Evolutionary conservation across 2,113 vertebrate genomes (phyloP).

Genomic region (Ciconia boyciana): DNA sequence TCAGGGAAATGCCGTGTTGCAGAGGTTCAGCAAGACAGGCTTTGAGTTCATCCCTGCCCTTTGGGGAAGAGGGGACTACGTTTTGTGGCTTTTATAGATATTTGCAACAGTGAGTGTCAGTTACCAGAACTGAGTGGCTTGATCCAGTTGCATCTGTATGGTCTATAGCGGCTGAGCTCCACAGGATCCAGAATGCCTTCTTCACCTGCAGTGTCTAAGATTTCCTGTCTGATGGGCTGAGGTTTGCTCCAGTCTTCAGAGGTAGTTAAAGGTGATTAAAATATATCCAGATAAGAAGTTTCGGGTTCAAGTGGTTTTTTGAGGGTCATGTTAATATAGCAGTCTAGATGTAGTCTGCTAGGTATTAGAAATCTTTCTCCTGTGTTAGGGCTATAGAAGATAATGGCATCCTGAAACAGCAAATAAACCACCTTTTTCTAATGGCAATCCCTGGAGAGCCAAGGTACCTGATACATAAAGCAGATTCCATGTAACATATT

Average conservation of each 20-base stretch:
- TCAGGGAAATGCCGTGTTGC: rapidly evolving
- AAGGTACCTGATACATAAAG: background rate
- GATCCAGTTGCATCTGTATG: background rate
- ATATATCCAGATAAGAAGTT: background rate
- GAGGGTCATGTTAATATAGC: background rate
- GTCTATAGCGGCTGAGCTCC: background rate
- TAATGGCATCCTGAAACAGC: background rate
- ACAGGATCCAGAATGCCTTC: background rate
- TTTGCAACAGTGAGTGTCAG: background rate
- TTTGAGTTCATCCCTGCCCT: background rate
- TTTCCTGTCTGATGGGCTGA: background rate
- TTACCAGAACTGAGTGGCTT: background rate
- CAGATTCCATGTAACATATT: background rate
- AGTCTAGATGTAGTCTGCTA: background rate
- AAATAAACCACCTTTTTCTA: background rate
- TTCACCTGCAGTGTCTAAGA: background rate
- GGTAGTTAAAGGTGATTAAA: background rate
- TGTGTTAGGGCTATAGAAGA: background rate
- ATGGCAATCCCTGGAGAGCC: background rate
- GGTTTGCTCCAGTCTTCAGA: background rate
- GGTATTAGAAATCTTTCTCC: background rate
- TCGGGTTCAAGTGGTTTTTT: background rate
- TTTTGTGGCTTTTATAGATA: background rate
- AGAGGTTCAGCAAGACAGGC: background rate
- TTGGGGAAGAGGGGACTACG: rapidly evolving